Percentiles rank a stretch among this genome's conserved stretches.
Conservation (phyloP, 2,888 invertebrate genomes). For the Andrena praecox region DNA sequence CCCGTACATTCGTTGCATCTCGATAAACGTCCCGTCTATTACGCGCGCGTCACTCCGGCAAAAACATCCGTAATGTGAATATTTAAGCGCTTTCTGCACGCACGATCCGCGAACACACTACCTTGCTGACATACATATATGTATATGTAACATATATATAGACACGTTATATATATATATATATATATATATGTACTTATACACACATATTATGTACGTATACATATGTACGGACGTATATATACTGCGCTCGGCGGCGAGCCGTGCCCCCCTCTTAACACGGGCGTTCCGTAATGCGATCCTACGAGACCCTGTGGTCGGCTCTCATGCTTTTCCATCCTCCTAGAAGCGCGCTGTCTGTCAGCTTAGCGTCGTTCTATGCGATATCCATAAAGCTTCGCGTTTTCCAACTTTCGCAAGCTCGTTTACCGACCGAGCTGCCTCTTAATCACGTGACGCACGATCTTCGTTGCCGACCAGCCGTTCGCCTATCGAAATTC, state of each 20-base stretch:
- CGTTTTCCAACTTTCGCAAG: conserved; percentile 1
- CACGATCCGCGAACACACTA: conserved; percentile 72
- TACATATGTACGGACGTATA: conserved; percentile 11
- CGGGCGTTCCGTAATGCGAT: conserved; percentile 56
- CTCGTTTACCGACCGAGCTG: conserved; percentile 23
- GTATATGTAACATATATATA: conserved; percentile 18
- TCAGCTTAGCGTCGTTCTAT: conserved; percentile 22
- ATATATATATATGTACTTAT: conserved; percentile 31
- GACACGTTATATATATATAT: neutral
- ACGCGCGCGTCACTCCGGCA: conserved; percentile 74
- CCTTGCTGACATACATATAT: conserved; percentile 62
- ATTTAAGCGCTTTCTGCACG: conserved; percentile 70
- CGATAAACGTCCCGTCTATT: conserved; percentile 70
- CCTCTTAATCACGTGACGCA: too few relatives aligned
- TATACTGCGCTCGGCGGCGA: conserved; percentile 40
- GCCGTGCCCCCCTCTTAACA: conserved; percentile 48
- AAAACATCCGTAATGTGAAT: conserved; percentile 76
- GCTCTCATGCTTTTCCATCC: neutral
- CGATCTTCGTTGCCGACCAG: too few relatives aligned
- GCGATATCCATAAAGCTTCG: conserved; percentile 22
- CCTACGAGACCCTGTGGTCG: conserved; percentile 15
- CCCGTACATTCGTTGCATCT: conserved; percentile 61
- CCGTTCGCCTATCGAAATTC: too few relatives aligned
- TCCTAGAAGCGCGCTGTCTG: neutral
- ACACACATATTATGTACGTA: conserved; percentile 13